Conservation (phyloP, 1,140 invertebrate genomes). For the Ylistrum balloti region DNA sequence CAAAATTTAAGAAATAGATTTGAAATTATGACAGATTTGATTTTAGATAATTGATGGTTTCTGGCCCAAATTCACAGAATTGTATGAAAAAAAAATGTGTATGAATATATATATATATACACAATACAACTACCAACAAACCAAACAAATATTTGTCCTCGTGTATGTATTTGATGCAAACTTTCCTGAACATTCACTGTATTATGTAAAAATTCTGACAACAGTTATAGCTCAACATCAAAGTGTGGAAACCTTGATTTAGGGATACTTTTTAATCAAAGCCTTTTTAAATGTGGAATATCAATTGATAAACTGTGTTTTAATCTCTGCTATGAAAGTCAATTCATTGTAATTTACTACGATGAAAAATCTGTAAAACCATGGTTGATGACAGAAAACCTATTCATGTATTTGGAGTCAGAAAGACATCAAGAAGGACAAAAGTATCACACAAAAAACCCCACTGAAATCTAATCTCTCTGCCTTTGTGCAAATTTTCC, state of each 20-base stretch:
- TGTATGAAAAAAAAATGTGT: too few species aligned
- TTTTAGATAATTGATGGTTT: too few species aligned
- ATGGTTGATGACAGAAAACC: neutral
- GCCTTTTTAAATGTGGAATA: neutral
- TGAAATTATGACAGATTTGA: too few species aligned
- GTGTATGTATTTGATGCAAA: neutral
- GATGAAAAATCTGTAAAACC: constrained; percentile 3
- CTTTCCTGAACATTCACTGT: neutral
- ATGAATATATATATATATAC: too few species aligned
- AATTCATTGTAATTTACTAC: constrained; percentile 13
- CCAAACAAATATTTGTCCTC: neutral
- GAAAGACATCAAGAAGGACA: neutral
- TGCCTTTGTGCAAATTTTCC: constrained; percentile 31
- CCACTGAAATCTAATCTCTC: constrained; percentile 20
- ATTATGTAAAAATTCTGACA: neutral
- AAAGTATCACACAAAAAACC: neutral
- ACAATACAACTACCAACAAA: neutral
- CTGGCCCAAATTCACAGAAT: too few species aligned
- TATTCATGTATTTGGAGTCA: neutral
- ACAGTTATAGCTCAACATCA: neutral
- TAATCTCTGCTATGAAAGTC: constrained; percentile 11
- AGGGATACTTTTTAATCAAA: neutral
- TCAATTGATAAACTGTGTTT: constrained; percentile 19
- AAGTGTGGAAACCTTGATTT: neutral
- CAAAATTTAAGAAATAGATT: too few species aligned